Evolutionary conservation across 2,113 vertebrate species (phyloP), one percentile per base, ranked within the genome.

Genomic region (Colistium nudipinnis): DNA sequence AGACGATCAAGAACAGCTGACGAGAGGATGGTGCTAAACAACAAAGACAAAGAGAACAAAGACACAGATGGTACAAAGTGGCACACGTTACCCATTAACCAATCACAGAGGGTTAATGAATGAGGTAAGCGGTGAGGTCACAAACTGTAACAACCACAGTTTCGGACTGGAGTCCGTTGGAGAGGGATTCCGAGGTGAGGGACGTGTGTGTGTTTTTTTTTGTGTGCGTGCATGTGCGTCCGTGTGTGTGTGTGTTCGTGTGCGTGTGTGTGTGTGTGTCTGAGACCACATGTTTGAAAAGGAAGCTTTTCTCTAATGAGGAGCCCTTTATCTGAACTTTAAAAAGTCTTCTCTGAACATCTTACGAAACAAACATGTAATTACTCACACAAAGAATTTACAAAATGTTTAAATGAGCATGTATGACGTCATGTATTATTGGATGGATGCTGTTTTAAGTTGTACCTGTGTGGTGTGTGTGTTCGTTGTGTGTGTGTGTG

Each of bases 51-150:
- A 9, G 41, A 36, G 70, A 70, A 78, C 55, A 74, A 60, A 79
- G 67, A 39, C 52, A 68, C 54, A 38, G 64, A 75, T 44, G 59
- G 62, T 22, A 52, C n/a, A 47, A 53, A 73, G 75, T 16, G 47
- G 33, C 64, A 30, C 27, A 41, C 49, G 73, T 76, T 71, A 86
- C 75, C 55, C 55, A 74, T 79, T 38, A 80, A 82, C 78, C 76
- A 78, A 72, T 84, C 56, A 48, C 55, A 54, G 62, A 39, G 38
- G 17, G 61, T 64, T 31, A 70, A 61, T 24, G 25, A 27, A 62
- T 63, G 69, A 81, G 61, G 75, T 59, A 54, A 80, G 49, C 0
- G 19, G 35, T 85, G 80, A 88, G 67, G 74, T 86, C 87, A 89
- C 51, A 67, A 77, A 69, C 78, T 72, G 67, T 44, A 70, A 75